phyloP scores from a whole-genome alignment of 2,797 vertebrate species.

The Coluber constrictor region DNA sequence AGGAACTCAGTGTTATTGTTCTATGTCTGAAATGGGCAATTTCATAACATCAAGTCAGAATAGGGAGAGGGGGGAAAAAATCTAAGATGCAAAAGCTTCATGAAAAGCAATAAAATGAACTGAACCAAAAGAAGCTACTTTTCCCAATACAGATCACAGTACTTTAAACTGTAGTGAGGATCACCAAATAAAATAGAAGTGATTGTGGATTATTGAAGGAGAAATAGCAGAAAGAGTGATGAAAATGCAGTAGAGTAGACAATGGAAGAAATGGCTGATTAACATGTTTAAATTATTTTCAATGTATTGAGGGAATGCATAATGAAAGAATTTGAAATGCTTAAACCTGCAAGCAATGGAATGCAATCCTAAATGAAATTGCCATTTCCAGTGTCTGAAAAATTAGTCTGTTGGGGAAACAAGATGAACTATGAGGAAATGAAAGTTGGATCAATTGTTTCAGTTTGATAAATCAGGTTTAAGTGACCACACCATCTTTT shows the following conservation, averaged over 20 bases:
- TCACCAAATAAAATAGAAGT: conserved; percentile 52
- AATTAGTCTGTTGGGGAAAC: neutral
- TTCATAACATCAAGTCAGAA: conserved; percentile 63
- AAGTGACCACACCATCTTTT: neutral
- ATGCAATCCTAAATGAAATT: conserved; percentile 34
- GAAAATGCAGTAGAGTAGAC: neutral
- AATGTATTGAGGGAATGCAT: conserved; percentile 49
- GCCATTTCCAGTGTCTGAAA: neutral
- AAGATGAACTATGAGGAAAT: conserved; percentile 1
- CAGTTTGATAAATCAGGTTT: neutral
- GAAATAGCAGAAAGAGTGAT: neutral
- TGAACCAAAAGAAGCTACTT: conserved; percentile 45
- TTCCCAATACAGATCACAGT: conserved; percentile 56
- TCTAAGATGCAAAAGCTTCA: conserved; percentile 66
- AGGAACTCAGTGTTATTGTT: conserved; percentile 47
- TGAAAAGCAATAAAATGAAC: conserved; percentile 67
- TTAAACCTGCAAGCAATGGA: conserved; percentile 44
- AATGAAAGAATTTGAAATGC: conserved; percentile 57
- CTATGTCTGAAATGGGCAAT: conserved; percentile 52
- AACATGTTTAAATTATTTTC: conserved; percentile 57
- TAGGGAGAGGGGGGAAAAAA: conserved; percentile 54
- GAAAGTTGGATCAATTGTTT: neutral
- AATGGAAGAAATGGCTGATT: conserved; percentile 48
- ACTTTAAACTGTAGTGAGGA: conserved; percentile 50
- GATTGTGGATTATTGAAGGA: neutral